A percentile compares a stretch with the other conserved stretches of the same genome.
These are phyloP conservation scores for Heliangelus exortis DNA, from an alignment of 2,797 vertebrate genomes.

Conservation along the genomic window DNA sequence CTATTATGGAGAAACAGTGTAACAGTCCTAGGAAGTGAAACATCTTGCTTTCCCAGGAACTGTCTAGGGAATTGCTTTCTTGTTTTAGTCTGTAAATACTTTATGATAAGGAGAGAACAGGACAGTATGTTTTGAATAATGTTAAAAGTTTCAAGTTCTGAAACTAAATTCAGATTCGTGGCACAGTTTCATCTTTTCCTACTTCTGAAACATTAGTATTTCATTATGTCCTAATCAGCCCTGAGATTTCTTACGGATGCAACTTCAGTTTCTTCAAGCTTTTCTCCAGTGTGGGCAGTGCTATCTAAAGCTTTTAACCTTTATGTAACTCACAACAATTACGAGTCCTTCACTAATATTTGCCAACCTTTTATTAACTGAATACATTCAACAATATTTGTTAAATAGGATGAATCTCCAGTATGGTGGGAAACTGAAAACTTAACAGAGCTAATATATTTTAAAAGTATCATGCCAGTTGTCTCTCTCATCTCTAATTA, in stretches of 20 bases:
- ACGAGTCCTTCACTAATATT: constrained; percentile 68
- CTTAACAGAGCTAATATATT: neutral
- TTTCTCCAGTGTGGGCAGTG: neutral
- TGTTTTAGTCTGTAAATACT: neutral
- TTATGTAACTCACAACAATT: constrained; percentile 42
- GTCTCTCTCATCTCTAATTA: neutral
- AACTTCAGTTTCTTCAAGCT: constrained; percentile 34
- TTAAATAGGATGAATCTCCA: constrained; percentile 27
- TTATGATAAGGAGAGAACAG: neutral
- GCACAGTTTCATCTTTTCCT: neutral
- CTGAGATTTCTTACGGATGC: constrained; percentile 3
- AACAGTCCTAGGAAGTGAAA: neutral
- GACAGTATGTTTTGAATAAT: neutral
- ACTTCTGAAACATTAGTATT: neutral
- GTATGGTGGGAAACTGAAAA: constrained; percentile 1
- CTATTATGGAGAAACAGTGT: neutral
- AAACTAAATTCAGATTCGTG: neutral
- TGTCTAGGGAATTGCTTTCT: neutral
- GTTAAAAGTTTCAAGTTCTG: neutral
- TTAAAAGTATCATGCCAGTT: neutral
- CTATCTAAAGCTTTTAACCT: constrained; percentile 50
- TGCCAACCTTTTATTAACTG: constrained; percentile 62
- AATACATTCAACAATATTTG: constrained; percentile 51
- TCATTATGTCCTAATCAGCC: neutral
- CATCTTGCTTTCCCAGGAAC: neutral